A percentile compares a stretch with the other conserved stretches of the same genome.
phyloP scores from a whole-genome alignment of 2,797 vertebrate genomes.

The Anabas testudineus region DNA sequence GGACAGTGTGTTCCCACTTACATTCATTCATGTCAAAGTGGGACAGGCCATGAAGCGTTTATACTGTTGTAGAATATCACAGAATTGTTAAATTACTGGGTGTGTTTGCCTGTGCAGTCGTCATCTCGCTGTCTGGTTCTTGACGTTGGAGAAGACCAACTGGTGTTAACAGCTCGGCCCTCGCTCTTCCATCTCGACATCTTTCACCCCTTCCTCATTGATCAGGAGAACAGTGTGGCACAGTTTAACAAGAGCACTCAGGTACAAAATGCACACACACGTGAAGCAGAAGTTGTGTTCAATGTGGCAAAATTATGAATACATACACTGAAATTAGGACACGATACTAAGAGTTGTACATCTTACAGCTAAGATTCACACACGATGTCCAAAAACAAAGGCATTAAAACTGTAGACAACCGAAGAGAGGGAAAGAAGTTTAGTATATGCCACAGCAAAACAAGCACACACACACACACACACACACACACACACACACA shows the following conservation, averaged over 20 bases:
- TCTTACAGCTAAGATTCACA: neutral
- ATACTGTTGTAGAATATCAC: neutral
- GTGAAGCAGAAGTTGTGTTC: too few relatives aligned
- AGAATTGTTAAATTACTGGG: neutral
- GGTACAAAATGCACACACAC: conserved; percentile 72
- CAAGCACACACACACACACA: neutral
- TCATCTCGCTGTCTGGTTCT: conserved; percentile 81
- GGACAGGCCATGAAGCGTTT: neutral
- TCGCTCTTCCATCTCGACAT: conserved; percentile 86
- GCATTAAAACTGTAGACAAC: neutral
- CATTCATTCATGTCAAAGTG: neutral
- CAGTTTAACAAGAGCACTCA: conserved; percentile 87
- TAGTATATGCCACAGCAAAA: neutral
- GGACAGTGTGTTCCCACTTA: too few relatives aligned
- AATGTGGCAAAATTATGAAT: too few relatives aligned
- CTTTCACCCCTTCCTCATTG: conserved; percentile 84
- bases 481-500: neutral
- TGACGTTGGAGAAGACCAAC: conserved; percentile 89
- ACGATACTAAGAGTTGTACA: neutral
- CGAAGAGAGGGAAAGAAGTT: neutral
- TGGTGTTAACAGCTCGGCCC: conserved; percentile 85
- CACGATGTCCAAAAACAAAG: neutral
- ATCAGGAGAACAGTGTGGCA: conserved; percentile 84
- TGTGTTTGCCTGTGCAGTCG: conserved; percentile 53
- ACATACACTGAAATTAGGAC: neutral